phyloP scores from a whole-genome alignment of 2,888 invertebrate genomes.

The Orthosia cruda region DNA sequence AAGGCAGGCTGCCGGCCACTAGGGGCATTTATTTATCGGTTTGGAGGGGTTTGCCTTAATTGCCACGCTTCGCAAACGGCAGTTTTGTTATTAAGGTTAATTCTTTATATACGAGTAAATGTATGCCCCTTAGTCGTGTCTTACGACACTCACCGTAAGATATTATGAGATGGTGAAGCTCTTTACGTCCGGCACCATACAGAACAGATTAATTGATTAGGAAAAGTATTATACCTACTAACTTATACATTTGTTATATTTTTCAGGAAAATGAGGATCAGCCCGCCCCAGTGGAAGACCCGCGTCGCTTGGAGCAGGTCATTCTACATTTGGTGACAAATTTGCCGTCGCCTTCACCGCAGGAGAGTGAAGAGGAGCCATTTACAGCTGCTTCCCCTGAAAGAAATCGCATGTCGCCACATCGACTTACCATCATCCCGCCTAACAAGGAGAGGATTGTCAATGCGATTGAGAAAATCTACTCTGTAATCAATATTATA shows the following conservation, averaged over 20 bases:
- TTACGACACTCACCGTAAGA: too few relatives aligned
- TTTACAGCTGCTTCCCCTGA: conserved; percentile 29
- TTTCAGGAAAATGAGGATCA: conserved; percentile 73
- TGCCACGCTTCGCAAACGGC: too few relatives aligned
- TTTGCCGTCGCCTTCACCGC: conserved; percentile 77
- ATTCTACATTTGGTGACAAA: conserved; percentile 92
- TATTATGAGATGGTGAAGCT: too few relatives aligned
- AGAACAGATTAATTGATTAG: too few relatives aligned
- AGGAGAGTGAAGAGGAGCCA: conserved; percentile 30
- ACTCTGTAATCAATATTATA: conserved; percentile 77
- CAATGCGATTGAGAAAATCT: conserved; percentile 84
- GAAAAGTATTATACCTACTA: neutral
- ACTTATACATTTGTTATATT: conserved; percentile 12
- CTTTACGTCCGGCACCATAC: too few relatives aligned
- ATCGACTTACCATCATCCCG: conserved; percentile 80
- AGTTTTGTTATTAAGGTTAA: too few relatives aligned
- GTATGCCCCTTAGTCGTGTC: too few relatives aligned
- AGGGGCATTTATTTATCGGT: too few relatives aligned
- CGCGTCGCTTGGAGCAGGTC: conserved; percentile 93
- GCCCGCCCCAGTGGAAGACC: conserved; percentile 92
- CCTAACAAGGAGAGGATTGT: conserved; percentile 82
- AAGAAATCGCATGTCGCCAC: conserved; percentile 39
- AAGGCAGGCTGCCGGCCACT: too few relatives aligned
- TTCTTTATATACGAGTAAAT: too few relatives aligned
- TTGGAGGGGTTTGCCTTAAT: too few relatives aligned